Conservation (phyloP, 2,888 invertebrate genomes). For the Tipula unca region DNA sequence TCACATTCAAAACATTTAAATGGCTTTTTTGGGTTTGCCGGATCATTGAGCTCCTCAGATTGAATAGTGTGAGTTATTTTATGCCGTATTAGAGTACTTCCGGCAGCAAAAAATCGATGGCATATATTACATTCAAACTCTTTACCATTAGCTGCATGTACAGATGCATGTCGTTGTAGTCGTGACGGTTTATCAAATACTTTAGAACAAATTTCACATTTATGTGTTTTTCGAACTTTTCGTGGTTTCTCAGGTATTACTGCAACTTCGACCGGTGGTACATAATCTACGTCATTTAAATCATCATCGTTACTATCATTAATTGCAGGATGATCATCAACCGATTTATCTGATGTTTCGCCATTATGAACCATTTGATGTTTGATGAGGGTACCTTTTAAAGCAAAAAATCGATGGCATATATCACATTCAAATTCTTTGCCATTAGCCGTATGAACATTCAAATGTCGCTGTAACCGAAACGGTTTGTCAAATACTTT, state of each 20-base stretch:
- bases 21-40: neutral
- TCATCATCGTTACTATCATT: neutral
- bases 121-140: conserved; percentile 32
- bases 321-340: neutral
- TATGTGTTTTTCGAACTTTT: neutral
- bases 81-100: conserved; percentile 32
- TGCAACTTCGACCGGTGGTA: neutral
- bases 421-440: conserved; percentile 32
- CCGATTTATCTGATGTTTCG: neutral
- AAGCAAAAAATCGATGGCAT: conserved; percentile 23
- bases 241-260: neutral
- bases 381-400: neutral
- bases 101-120: conserved; percentile 30
- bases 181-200: conserved; percentile 43
- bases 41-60: neutral
- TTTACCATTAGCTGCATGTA: conserved; percentile 30
- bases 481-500: conserved; percentile 44
- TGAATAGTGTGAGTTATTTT: conserved; percentile 30
- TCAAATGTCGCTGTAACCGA: conserved; percentile 35
- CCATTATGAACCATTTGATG: neutral
- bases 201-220: conserved; percentile 31
- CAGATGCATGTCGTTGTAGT: conserved; percentile 32
- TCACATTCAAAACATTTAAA: conserved; percentile 47
- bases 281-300: neutral
- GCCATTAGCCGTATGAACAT: conserved; percentile 29